A percentile compares a stretch with the other conserved stretches of the same genome.
phyloP scores from a whole-genome alignment of 2,888 invertebrate genomes.

The Leptodirus hochenwartii region DNA sequence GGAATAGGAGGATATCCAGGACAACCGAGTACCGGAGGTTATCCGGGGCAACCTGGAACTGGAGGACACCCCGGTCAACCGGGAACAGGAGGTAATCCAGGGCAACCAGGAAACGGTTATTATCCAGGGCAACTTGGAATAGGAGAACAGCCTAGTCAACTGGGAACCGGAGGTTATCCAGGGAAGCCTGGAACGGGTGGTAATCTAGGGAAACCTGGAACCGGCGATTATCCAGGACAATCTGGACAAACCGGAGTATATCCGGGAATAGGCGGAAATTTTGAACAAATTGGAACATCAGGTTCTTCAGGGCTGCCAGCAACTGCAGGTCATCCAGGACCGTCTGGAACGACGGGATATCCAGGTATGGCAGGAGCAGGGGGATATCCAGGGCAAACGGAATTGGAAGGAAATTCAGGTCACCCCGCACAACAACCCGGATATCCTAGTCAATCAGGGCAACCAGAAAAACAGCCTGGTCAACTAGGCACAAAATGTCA shows the following conservation, averaged over 20 bases:
- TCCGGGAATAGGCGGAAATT: conserved; percentile 44
- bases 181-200: conserved; percentile 7
- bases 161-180: conserved; percentile 16
- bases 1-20: conserved; percentile 11
- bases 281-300: conserved; percentile 46
- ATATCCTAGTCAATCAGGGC: conserved; percentile 16
- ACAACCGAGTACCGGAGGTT: conserved; percentile 17
- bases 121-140: conserved; percentile 12
- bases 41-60: conserved; percentile 21
- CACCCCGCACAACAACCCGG: conserved; percentile 11
- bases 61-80: conserved; percentile 44
- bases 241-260: conserved; percentile 30
- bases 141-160: conserved; percentile 10
- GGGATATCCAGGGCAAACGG: conserved; percentile 12
- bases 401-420: conserved; percentile 9
- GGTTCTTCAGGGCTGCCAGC: conserved; percentile 50
- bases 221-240: conserved; percentile 5
- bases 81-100: conserved; percentile 38
- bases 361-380: conserved; percentile 21
- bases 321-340: conserved; percentile 11
- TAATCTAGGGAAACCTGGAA: conserved; percentile 8
- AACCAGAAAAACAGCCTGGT: conserved; percentile 14
- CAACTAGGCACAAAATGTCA: conserved; percentile 12
- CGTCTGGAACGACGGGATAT: conserved; percentile 9
- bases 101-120: conserved; percentile 20